Conservation (phyloP, 2,888 invertebrate species). For the Zaprionus obscuricornis region DNA sequence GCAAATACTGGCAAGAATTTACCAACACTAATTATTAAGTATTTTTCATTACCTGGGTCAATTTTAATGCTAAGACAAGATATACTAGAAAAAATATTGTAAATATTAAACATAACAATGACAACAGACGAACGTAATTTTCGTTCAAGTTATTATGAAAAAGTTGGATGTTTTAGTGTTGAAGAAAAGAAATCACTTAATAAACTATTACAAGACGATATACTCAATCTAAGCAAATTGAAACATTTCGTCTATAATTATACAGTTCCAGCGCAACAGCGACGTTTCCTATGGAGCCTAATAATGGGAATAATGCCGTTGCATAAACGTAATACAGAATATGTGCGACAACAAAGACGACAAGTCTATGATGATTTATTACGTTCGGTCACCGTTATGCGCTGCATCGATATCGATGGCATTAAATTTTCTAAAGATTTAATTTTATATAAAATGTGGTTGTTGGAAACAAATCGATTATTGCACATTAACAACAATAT, state of each 20-base stretch:
- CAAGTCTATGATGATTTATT: slow-evolving; percentile 89
- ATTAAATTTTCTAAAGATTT: slow-evolving; percentile 87
- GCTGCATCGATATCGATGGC: slow-evolving; percentile 86
- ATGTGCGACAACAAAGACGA: slow-evolving; percentile 89
- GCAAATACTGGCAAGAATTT: too few species aligned
- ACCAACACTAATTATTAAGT: too few species aligned
- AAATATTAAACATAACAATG: too few species aligned
- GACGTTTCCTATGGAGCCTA: slow-evolving; percentile 92
- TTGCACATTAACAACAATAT: slow-evolving; percentile 50
- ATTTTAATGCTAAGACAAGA: too few species aligned
- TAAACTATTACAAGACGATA: slow-evolving; percentile 93
- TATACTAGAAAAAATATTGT: too few species aligned
- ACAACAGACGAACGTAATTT: slow-evolving; percentile 90
- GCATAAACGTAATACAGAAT: slow-evolving; percentile 89
- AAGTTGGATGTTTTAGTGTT: slow-evolving; percentile 94
- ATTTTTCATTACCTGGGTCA: too few species aligned
- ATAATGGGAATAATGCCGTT: slow-evolving; percentile 91
- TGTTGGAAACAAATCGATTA: slow-evolving; percentile 88
- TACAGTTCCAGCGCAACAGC: slow-evolving; percentile 91
- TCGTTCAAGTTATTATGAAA: slow-evolving; percentile 92
- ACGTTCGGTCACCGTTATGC: slow-evolving; percentile 88
- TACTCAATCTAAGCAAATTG: slow-evolving; percentile 86
- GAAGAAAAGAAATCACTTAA: slow-evolving; percentile 96
- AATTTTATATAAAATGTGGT: slow-evolving; percentile 91
- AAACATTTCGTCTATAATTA: slow-evolving; percentile 94